Evolutionary conservation across 37 sponge, comb jelly and placozoan species (phyloP).

Genomic region (Amphimedon queenslandica): DNA sequence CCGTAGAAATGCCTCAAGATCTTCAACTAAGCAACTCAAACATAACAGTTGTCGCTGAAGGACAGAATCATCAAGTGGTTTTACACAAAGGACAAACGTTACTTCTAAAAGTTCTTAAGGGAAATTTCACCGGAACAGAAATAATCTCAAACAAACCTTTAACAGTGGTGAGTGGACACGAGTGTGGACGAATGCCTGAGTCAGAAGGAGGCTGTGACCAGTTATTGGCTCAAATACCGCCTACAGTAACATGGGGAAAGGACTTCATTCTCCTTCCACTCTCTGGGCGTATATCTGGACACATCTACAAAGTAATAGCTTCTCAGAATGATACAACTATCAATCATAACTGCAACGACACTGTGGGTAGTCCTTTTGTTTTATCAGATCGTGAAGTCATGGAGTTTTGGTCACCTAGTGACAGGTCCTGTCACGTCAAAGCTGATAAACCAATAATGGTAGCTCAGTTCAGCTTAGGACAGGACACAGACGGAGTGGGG

Average conservation of each 20-base stretch:
- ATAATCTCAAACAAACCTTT: constrained; percentile 7
- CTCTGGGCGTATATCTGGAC: not conserved
- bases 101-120: not conserved
- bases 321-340: not conserved
- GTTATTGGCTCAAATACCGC: not conserved
- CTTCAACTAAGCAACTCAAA: not conserved
- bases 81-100: not conserved
- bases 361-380: not conserved
- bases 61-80: not conserved
- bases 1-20: not conserved
- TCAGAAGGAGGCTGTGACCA: not conserved
- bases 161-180: not conserved
- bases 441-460: constrained; percentile 7
- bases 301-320: not conserved
- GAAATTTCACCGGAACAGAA: not conserved
- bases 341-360: not conserved
- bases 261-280: not conserved
- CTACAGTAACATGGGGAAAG: not conserved
- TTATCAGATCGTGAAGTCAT: not conserved
- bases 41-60: not conserved
- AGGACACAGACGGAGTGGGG: not conserved
- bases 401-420: not conserved
- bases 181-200: not conserved
- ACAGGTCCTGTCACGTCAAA: not conserved
- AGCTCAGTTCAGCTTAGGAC: constrained; percentile 3